Evolutionary conservation across 2,113 vertebrate genomes (phyloP).

Genomic region (Aldabrachelys gigantea): DNA sequence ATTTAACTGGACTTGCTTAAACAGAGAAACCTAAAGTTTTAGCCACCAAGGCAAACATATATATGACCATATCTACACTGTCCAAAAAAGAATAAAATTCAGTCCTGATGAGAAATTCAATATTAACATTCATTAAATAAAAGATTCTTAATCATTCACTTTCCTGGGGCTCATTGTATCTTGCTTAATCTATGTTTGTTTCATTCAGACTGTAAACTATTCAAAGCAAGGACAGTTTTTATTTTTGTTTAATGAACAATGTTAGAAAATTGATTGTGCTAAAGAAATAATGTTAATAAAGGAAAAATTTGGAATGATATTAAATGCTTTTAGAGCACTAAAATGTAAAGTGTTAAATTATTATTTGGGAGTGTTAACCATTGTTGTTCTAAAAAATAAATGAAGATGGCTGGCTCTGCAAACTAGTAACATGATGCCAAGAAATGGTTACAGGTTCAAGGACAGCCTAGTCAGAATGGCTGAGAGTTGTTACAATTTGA

Average conservation of each 20-base stretch:
- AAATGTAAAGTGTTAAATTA: background rate
- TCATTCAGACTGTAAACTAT: slow-evolving; percentile 31
- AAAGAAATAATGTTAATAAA: background rate
- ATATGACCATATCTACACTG: background rate
- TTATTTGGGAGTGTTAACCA: background rate
- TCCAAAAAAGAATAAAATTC: slow-evolving; percentile 8
- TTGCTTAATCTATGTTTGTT: slow-evolving; percentile 30
- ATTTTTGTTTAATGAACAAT: background rate
- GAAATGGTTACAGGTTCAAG: background rate
- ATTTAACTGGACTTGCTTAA: background rate
- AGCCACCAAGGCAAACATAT: background rate
- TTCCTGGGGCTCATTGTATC: background rate
- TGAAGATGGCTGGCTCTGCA: background rate
- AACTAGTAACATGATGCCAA: background rate
- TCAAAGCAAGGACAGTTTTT: background rate
- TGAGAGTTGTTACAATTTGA: background rate
- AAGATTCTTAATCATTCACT: slow-evolving; percentile 12
- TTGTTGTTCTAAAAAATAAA: background rate
- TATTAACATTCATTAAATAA: background rate
- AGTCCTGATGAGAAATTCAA: slow-evolving; percentile 17
- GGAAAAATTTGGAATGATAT: background rate
- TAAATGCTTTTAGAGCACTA: slow-evolving; percentile 1
- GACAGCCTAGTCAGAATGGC: background rate
- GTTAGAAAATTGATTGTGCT: background rate
- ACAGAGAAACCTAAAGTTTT: background rate